Conservation (phyloP, 2,797 vertebrate genomes). For the Craterocephalus amniculus region DNA sequence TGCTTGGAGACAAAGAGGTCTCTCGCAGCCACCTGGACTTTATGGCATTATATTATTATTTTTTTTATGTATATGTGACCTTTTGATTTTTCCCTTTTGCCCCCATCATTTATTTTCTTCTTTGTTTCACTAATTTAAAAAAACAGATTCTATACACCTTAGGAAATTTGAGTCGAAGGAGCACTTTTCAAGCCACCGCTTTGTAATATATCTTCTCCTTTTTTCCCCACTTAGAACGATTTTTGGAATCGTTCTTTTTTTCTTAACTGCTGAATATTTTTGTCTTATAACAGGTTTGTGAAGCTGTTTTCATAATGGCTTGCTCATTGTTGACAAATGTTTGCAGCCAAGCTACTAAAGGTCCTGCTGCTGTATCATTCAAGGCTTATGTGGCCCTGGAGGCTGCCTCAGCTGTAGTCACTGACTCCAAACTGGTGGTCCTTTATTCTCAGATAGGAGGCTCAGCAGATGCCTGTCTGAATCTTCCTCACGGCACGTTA, state of each 20-base stretch:
- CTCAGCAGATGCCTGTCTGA: slow-evolving; percentile 60
- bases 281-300: not conserved
- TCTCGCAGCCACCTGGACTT: slow-evolving; percentile 68
- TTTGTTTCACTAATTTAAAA: slow-evolving; percentile 56
- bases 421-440: slow-evolving; percentile 49
- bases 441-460: slow-evolving; percentile 49
- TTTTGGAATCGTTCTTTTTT: not conserved
- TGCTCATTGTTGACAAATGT: slow-evolving; percentile 17
- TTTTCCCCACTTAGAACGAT: accelerated
- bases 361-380: slow-evolving; percentile 26
- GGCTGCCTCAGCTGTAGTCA: slow-evolving; percentile 42
- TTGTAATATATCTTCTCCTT: not conserved
- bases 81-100: slow-evolving; percentile 53
- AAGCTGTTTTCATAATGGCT: not conserved
- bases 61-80: slow-evolving; percentile 54
- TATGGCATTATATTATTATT: slow-evolving; percentile 49
- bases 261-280: not conserved
- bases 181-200: slow-evolving; percentile 16
- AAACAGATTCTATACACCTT: slow-evolving; percentile 39
- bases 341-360: slow-evolving; percentile 16
- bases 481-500: slow-evolving; percentile 42
- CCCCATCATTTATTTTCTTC: slow-evolving; percentile 42
- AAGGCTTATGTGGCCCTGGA: slow-evolving; percentile 14
- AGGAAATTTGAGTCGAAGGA: not conserved
- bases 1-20: slow-evolving; percentile 46